These are phyloP conservation scores for Typhlomys cinereus DNA, from an alignment of 2,113 vertebrate genomes.

Conservation along the genomic window DNA sequence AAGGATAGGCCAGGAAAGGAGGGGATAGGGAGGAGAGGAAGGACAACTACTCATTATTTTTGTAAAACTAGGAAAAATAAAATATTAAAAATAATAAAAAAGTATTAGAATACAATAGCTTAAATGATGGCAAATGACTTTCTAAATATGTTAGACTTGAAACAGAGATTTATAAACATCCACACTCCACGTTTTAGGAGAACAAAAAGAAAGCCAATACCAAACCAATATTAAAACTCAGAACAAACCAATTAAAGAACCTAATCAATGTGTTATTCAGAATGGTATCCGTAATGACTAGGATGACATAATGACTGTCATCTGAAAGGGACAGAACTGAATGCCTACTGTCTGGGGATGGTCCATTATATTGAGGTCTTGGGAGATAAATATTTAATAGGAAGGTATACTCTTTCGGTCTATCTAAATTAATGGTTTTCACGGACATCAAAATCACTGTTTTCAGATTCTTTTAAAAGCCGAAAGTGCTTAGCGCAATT, in stretches of 20 bases:
- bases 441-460: conserved; percentile 34
- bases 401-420: conserved; percentile 2
- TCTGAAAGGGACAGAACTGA: conserved; percentile 28
- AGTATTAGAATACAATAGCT: neutral
- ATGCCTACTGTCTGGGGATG: neutral
- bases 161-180: conserved; percentile 22
- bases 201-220: neutral
- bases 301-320: neutral
- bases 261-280: neutral
- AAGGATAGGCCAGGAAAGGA: no score
- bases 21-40: no score
- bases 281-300: neutral
- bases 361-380: neutral
- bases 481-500: conserved; percentile 64
- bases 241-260: neutral
- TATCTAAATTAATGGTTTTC: conserved; percentile 58
- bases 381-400: conserved; percentile 59
- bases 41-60: no score
- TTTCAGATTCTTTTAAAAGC: conserved; percentile 64
- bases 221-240: neutral
- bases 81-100: no score
- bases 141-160: conserved; percentile 22
- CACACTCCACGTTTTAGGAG: neutral
- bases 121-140: neutral
- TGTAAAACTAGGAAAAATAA: no score